Percentiles rank a stretch among this genome's conserved stretches.
Evolutionary conservation across 2,888 invertebrate genomes (phyloP).

Genomic region (Cyclophora punctaria): DNA sequence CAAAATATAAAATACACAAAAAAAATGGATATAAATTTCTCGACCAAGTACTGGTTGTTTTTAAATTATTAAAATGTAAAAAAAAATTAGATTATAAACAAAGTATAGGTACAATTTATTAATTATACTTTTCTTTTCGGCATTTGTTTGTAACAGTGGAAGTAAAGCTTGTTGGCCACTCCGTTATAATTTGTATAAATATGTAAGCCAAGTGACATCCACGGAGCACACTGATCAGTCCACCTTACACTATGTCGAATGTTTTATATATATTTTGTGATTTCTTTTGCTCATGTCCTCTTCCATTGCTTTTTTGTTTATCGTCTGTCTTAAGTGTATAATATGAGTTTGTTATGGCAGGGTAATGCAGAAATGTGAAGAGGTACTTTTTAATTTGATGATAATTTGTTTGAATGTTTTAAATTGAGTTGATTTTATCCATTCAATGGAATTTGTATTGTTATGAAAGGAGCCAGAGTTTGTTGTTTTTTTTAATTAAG

Average conservation of each 20-base stretch:
- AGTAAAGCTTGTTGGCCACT: conserved; percentile 50
- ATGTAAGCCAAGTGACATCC: conserved; percentile 28
- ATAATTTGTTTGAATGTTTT: conserved; percentile 70
- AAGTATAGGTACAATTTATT: conserved; percentile 75
- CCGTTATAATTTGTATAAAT: conserved; percentile 40
- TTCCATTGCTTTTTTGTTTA: conserved; percentile 71
- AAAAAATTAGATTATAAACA: conserved; percentile 74
- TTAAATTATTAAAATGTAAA: conserved; percentile 76
- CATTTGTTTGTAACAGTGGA: conserved; percentile 66
- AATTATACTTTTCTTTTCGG: conserved; percentile 74
- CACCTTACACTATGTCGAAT: conserved; percentile 51
- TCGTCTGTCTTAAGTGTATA: conserved; percentile 67
- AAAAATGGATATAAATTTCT: conserved; percentile 75
- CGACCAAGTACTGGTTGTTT: conserved; percentile 75
- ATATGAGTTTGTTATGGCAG: conserved; percentile 72
- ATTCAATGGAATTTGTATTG: conserved; percentile 71
- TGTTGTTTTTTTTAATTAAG: conserved; percentile 69
- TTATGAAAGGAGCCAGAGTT: conserved; percentile 68
- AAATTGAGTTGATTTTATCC: conserved; percentile 72
- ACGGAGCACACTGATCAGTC: conserved; percentile 35
- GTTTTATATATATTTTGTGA: conserved; percentile 58
- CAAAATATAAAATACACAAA: conserved; percentile 76
- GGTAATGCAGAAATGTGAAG: conserved; percentile 72
- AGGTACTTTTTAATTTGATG: conserved; percentile 70
- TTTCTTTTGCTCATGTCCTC: conserved; percentile 70